Percentiles rank a stretch among this genome's conserved stretches.
phyloP scores from a whole-genome alignment of 2,113 vertebrate species.

The Zosterops borbonicus region DNA sequence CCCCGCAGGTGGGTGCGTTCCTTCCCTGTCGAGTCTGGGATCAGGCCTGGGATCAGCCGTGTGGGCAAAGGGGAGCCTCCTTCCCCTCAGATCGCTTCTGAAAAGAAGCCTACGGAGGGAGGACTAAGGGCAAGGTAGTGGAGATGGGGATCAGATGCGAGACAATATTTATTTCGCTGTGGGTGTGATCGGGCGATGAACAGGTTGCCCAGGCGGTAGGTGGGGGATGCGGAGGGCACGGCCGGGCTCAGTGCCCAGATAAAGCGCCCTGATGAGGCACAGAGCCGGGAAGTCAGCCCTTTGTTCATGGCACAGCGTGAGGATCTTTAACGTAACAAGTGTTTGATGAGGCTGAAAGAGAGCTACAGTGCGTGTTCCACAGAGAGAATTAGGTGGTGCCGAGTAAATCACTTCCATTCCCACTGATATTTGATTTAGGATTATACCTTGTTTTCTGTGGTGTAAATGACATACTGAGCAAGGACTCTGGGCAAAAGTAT shows the following conservation, averaged over 20 bases:
- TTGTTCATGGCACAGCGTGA: neutral
- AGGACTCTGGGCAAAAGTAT: neutral
- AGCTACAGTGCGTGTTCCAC: neutral
- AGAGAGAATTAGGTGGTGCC: neutral
- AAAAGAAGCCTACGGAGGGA: accelerated
- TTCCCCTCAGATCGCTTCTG: neutral
- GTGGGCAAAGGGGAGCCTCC: neutral
- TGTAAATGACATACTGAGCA: neutral
- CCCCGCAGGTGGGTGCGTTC: neutral
- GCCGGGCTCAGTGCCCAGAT: neutral
- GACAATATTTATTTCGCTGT: too few species aligned
- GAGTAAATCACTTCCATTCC: accelerated
- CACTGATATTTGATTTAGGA: neutral
- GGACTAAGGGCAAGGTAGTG: neutral
- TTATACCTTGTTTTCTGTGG: neutral
- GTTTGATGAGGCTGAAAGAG: neutral
- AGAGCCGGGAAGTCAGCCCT: accelerated
- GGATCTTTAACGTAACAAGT: neutral
- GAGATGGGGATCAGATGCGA: neutral
- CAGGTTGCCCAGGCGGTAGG: neutral
- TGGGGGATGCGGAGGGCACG: neutral
- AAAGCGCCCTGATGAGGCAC: too few species aligned
- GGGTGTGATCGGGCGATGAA: neutral
- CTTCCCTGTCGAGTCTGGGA: too few species aligned
- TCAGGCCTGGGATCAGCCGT: neutral